Base-by-base conservation (phyloP, 2,113 vertebrate genomes). In the Dunckerocampus dactyliophorus region DNA sequence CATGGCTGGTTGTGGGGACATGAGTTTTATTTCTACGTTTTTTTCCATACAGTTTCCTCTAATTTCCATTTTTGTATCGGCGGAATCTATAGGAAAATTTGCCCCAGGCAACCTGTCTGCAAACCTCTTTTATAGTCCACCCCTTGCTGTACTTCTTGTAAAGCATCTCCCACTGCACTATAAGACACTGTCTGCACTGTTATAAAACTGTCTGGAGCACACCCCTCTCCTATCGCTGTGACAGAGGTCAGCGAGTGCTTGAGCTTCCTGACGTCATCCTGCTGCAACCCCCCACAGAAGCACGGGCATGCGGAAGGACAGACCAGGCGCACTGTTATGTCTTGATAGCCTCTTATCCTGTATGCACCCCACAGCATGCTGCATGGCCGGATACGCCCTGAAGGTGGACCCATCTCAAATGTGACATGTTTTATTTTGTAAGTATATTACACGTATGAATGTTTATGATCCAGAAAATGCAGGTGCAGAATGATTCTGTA, bases 221-320 rank as follows among this genome's bases (percentile, higher is more conserved):
- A 19, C 63, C 34, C 51, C 79, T 31, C 80, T 74, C 67, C 62
- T 58, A 67, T 81, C 13, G 3, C 73, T 71, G 71, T 79, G 71
- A 79, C 84, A 87, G 86, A 87, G 89, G 88, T 89, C 85, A 90
- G 62, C 2, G 75, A 84, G 85, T 89, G 85, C 83, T 85, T 55
- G 63, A 81, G 77, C 67, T 50, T 8, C 76, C 59, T 85, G 83
- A 89, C 82, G 85, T 86, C 81, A 89, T 84, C 72, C 72, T 82
- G 80, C 86, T 77, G 80, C 84, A 85, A 75, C 77, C 74, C 76
- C 74, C 74, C 48, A 62, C 78, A 84, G 81, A 74, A 76, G 67
- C 67, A 77, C 67, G 76, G 67, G 68, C 76, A 71, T 74, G 73
- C 68, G 59, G 65, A 70, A 65, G 71, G 74, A 66, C 62, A 13